Evolutionary conservation across 2,797 vertebrate genomes (phyloP).

Genomic region (Pangasius mekongensis): DNA sequence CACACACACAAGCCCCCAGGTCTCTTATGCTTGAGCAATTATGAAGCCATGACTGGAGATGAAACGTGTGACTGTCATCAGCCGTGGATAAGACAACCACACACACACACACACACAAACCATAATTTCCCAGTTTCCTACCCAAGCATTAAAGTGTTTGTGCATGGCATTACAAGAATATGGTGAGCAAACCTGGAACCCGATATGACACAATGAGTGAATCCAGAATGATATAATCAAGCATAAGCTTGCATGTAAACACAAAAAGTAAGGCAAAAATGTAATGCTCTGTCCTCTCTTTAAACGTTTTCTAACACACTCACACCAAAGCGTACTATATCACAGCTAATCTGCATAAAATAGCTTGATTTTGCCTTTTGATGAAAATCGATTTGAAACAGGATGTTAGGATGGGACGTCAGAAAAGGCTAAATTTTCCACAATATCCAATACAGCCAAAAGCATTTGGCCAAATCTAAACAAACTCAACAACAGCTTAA

Average conservation of each 20-base stretch:
- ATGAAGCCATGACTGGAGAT: conserved; percentile 23
- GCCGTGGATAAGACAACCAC: conserved; percentile 11
- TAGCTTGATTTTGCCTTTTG: background rate
- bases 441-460: background rate
- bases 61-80: conserved; percentile 36
- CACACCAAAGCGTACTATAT: background rate
- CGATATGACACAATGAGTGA: background rate
- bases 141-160: background rate
- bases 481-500: background rate
- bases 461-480: background rate
- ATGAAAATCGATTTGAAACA: background rate
- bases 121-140: background rate
- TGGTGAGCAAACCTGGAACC: background rate
- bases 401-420: background rate
- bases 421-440: background rate
- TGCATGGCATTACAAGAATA: no score
- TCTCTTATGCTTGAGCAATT: conserved; percentile 44
- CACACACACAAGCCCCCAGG: conserved; percentile 29
- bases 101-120: conserved; percentile 11
- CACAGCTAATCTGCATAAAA: background rate
- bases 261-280: background rate
- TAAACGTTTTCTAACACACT: background rate
- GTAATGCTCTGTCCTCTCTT: background rate
- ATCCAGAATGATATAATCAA: background rate
- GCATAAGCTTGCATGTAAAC: background rate